Base-by-base conservation (phyloP, 1,140 invertebrate species). In the Gonatopus flavifemur region DNA sequence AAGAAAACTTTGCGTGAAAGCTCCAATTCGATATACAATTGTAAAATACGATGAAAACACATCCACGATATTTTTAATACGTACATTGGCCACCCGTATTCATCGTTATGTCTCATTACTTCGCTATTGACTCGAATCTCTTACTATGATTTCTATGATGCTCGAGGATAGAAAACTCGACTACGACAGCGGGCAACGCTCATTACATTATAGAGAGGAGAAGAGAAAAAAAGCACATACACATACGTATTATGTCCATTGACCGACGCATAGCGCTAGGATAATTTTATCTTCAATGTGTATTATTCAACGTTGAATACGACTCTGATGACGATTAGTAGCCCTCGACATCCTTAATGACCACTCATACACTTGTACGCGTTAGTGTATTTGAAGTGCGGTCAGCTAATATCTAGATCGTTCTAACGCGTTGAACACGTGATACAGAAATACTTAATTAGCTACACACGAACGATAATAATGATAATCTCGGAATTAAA, bases 121-220 rank as follows among this genome's bases (percentile, higher is more conserved):
- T 52, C 54, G 60, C 68, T 64, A 66, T 65, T 68, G 69, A 70
- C 67, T 69, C 62, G 68, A 66, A 73, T 73, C 61, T 67, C 64
- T 70, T 65, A 73, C 69, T 66, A 65, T 60, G 48, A 57, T 66
- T 62, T 52, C 46, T 46, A 48, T 43, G 55, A 35, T 1, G 13
- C 20, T 25, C 24, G 16, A 38, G 38, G 19, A 49, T 49, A 52
- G 53, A 28, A 57, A 41, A 55, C 39, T 45, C 49, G 53, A 59
- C 52, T 35, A 49, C 22, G 41, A 37, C 31, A 20, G 43, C 24
- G 55, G 53, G 52, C 52, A 51, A 49, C 38, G 57, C 64, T 66
- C 62, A 62, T 62, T 69, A 67, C 64, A 62, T 33, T 53, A 28
- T 47, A 57, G 65, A 64, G 67, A 67, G n/a, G n/a, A n/a, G n/a